Evolutionary conservation across 2,113 vertebrate species (phyloP).

Genomic region (Panthera uncia): DNA sequence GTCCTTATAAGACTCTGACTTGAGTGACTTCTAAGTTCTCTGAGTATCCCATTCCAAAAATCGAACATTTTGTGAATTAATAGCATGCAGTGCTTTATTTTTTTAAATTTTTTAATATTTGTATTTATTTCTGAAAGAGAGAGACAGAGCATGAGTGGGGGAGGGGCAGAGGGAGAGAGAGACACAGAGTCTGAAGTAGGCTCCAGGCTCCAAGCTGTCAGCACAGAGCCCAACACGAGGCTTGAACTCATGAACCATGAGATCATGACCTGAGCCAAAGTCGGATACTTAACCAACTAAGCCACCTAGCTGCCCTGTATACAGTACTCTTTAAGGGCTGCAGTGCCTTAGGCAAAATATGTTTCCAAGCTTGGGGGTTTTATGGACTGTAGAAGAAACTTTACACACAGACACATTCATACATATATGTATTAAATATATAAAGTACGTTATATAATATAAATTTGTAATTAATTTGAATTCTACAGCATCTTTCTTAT

Average conservation of each 20-base stretch:
- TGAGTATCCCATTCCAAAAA: neutral
- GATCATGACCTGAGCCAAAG: too few species aligned
- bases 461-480: neutral
- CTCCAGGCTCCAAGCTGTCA: too few species aligned
- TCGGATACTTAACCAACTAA: too few species aligned
- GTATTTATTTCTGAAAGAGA: too few species aligned
- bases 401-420: neutral
- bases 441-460: neutral
- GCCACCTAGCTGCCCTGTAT: neutral
- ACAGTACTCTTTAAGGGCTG: neutral
- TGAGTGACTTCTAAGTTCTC: neutral
- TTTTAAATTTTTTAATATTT: too few species aligned
- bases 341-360: neutral
- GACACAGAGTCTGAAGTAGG: too few species aligned
- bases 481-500: neutral
- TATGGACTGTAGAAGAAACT: neutral
- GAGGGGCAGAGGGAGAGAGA: too few species aligned
- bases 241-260: too few species aligned
- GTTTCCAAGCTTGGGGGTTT: neutral
- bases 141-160: too few species aligned
- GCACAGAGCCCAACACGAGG: too few species aligned
- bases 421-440: neutral
- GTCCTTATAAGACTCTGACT: neutral
- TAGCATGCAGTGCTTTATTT: neutral
- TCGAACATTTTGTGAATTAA: neutral